Percentiles rank a stretch among this genome's conserved stretches.
These are phyloP conservation scores for Sturnira hondurensis DNA, from an alignment of 2,113 vertebrate species.

Conservation along the genomic window DNA sequence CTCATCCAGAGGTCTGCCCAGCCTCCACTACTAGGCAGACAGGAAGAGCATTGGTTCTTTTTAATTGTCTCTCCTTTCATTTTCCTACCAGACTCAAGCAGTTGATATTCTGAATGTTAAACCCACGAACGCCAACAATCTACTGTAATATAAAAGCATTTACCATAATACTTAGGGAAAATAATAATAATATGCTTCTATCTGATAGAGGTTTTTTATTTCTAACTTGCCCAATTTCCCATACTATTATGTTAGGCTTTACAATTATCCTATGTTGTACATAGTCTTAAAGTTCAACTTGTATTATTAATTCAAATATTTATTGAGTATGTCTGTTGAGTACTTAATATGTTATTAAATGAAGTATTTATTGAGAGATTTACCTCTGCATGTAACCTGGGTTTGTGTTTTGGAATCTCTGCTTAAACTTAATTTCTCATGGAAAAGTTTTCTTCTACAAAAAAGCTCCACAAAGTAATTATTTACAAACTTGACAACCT, in stretches of 20 bases:
- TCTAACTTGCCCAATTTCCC: not conserved
- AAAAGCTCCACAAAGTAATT: conserved; percentile 26
- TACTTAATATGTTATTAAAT: not conserved
- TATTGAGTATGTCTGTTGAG: not conserved
- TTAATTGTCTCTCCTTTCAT: not conserved
- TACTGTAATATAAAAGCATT: not conserved
- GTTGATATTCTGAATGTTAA: not conserved
- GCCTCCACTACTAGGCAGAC: accelerated
- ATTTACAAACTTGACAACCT: conserved; percentile 61
- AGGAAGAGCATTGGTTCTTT: not conserved
- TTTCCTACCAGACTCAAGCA: not conserved
- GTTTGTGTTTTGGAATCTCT: not conserved
- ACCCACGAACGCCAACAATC: not conserved
- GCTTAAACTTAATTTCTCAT: not conserved
- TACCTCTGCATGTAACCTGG: not conserved
- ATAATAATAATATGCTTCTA: not conserved
- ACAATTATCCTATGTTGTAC: not conserved
- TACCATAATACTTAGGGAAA: not conserved
- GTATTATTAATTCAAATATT: not conserved
- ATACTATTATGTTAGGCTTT: not conserved
- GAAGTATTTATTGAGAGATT: not conserved
- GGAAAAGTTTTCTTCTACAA: conserved; percentile 57
- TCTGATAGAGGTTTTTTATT: not conserved
- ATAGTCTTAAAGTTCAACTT: not conserved
- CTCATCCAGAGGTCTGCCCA: not conserved